A percentile compares a stretch with the other conserved stretches of the same genome.
Conservation (phyloP, 30 jellyfish, hydroid and myxozoan species). For the Nemopilema nomurai region DNA sequence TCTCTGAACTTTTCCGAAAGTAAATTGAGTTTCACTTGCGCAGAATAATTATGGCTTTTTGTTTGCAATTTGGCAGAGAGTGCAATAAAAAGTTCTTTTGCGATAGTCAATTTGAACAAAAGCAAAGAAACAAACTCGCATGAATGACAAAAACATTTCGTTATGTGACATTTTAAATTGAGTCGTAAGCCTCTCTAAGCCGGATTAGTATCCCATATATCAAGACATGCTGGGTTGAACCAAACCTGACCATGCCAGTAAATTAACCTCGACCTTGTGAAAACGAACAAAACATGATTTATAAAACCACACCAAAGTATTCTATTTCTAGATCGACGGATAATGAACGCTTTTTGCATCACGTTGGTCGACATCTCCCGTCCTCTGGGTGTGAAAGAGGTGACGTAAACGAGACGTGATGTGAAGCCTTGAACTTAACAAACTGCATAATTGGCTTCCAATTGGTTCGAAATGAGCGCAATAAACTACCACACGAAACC, state of each 20-base stretch:
- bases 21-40: too few relatives aligned
- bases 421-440: slow-evolving; percentile 2
- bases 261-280: slow-evolving; percentile 44
- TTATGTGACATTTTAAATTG: slow-evolving; percentile 3
- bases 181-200: slow-evolving; percentile 24
- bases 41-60: too few relatives aligned
- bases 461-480: neutral
- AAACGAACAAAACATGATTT: slow-evolving; percentile 9
- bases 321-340: slow-evolving; percentile 23
- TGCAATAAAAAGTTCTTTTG: too few relatives aligned
- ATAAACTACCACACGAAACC: neutral
- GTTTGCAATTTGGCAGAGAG: too few relatives aligned
- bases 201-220: slow-evolving; percentile 17
- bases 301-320: slow-evolving; percentile 7
- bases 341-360: slow-evolving; percentile 13
- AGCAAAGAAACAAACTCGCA: neutral
- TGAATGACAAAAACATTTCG: neutral
- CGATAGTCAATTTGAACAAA: neutral
- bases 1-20: too few relatives aligned
- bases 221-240: slow-evolving; percentile 17
- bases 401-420: slow-evolving; percentile 21
- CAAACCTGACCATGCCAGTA: slow-evolving; percentile 23
- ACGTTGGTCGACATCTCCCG: neutral
- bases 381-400: slow-evolving; percentile 39
- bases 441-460: neutral